A percentile compares a stretch with the other conserved stretches of the same genome.
phyloP scores from a whole-genome alignment of 2,888 invertebrate species.

The Altica lythri region DNA sequence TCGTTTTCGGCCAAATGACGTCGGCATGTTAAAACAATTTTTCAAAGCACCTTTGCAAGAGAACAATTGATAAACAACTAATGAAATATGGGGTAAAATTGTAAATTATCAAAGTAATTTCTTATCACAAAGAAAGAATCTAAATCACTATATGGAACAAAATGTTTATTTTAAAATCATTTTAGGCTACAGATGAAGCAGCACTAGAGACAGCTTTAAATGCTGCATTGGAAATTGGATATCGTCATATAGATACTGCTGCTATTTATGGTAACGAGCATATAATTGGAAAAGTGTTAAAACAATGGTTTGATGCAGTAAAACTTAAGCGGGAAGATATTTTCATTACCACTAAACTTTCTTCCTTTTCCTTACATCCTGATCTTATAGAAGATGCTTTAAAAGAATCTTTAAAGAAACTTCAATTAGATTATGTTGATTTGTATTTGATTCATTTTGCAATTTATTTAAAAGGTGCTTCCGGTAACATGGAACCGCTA shows the following conservation, averaged over 20 bases:
- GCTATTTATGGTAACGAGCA: constrained; percentile 75
- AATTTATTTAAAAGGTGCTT: constrained; percentile 27
- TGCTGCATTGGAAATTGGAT: constrained; percentile 72
- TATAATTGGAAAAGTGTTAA: constrained; percentile 71
- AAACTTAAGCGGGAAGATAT: constrained; percentile 69
- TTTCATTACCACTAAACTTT: constrained; percentile 81
- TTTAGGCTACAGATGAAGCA: constrained; percentile 62
- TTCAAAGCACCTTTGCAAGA: no score
- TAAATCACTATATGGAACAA: no score
- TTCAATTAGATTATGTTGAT: constrained; percentile 44
- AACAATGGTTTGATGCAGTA: constrained; percentile 69
- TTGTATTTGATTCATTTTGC: constrained; percentile 46
- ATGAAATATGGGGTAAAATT: no score
- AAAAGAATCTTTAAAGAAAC: constrained; percentile 38
- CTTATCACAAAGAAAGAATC: no score
- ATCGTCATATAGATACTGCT: constrained; percentile 81
- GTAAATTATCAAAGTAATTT: no score
- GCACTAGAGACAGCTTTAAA: constrained; percentile 69
- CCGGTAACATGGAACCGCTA: constrained; percentile 3
- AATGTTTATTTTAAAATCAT: background rate
- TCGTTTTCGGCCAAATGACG: no score
- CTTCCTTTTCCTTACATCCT: constrained; percentile 58
- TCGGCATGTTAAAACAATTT: no score
- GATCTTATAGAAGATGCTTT: constrained; percentile 38
- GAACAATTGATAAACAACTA: no score